These are phyloP conservation scores for Anodontia alba DNA, from an alignment of 2,888 invertebrate species.

Conservation along the genomic window DNA sequence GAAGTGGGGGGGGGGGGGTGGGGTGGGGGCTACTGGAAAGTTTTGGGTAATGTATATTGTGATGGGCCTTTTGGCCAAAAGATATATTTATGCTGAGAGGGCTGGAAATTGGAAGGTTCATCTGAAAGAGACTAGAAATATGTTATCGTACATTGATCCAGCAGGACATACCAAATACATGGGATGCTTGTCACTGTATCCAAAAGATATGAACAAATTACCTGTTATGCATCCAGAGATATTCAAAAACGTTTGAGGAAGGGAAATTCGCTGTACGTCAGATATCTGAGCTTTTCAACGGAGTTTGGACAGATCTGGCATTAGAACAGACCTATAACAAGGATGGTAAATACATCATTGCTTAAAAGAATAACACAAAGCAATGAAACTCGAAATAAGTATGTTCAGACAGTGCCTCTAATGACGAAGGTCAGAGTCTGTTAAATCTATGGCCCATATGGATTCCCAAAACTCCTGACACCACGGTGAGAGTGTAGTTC, in stretches of 20 bases:
- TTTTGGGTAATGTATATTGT: background rate
- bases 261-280: background rate
- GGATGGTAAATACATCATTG: background rate
- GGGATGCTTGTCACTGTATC: background rate
- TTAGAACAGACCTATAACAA: background rate
- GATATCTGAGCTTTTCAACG: background rate
- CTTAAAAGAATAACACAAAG: constrained; percentile 7
- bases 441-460: background rate
- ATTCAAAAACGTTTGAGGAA: background rate
- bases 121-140: background rate
- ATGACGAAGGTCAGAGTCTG: background rate
- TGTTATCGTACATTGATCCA: background rate
- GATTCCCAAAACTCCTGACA: background rate
- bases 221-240: background rate
- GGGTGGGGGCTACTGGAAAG: background rate
- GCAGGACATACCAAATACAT: constrained; percentile 7
- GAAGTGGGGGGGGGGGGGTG: too few relatives aligned
- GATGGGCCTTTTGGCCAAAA: background rate
- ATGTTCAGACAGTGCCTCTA: background rate
- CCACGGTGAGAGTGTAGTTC: too few relatives aligned
- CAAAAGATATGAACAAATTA: background rate
- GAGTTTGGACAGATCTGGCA: constrained; percentile 3
- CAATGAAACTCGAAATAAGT: background rate
- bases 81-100: constrained; percentile 9
- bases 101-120: background rate